phyloP scores from a whole-genome alignment of 2,797 vertebrate genomes.

The Picus viridis region DNA sequence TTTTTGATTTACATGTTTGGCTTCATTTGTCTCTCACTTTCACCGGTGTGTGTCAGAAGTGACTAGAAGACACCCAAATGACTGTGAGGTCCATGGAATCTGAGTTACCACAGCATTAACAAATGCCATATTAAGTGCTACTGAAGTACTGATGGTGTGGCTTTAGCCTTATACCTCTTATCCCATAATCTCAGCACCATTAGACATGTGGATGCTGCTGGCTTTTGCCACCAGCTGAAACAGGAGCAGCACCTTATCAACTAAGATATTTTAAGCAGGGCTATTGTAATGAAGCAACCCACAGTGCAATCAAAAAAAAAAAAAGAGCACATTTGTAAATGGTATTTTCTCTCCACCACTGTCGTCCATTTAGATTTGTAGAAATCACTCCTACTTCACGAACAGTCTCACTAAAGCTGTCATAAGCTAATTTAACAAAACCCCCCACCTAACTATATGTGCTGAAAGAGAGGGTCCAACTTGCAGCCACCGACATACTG shows the following conservation, averaged over 20 bases:
- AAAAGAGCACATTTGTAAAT: not conserved
- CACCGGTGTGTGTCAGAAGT: not conserved
- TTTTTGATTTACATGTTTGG: not conserved
- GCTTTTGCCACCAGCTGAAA: not conserved
- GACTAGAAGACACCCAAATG: not conserved
- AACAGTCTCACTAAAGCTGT: constrained; percentile 2
- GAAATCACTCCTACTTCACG: not conserved
- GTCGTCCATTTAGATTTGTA: not conserved
- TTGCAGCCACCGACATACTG: not conserved
- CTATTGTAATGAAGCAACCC: not conserved
- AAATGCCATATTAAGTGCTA: not conserved
- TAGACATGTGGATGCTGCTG: not conserved
- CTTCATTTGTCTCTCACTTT: not conserved
- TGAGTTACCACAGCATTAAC: not conserved
- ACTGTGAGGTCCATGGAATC: not conserved
- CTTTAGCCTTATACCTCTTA: not conserved
- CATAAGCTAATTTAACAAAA: not conserved
- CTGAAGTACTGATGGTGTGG: not conserved
- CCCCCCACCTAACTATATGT: not conserved
- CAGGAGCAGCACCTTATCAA: not conserved
- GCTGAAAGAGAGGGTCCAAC: not conserved
- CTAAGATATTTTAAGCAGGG: not conserved
- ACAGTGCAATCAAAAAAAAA: not conserved
- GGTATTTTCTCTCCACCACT: not conserved
- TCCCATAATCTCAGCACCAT: not conserved